Base-by-base conservation (phyloP, 2,888 invertebrate genomes). In the Malacosoma neustria region DNA sequence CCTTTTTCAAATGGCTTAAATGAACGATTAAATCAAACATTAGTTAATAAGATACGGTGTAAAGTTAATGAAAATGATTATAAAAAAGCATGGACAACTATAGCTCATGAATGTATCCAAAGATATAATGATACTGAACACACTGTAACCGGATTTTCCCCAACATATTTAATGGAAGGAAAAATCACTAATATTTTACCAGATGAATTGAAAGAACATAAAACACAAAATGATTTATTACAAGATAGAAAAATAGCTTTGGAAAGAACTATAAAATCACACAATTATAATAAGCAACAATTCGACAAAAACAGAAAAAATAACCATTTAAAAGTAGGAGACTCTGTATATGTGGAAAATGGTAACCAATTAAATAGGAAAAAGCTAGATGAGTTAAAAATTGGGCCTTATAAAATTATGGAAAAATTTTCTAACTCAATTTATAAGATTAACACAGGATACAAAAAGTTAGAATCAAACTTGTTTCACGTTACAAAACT, bases 81-180 rank as follows among this genome's bases (percentile, higher is more conserved):
- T 33, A 37, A 37, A 34, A 35, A 15, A 7, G 32, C 40, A 9
- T 45, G 41, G 42, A 38, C 41, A 32, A 40, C 40, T 29, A 33
- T 44, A 30, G 44, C 44, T 7, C 39, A 38, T 0, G 29, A 38
- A 5, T 11, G 39, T 38, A 4, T 37, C 40, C 30, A 29, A 40
- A 48, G 45, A 42, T 59, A 60, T 36, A 63, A 61, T 39, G 42
- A 57, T 30, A 60, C 61, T 2, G 42, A 48, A 13, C 59, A 61
- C 30, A 37, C 54, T n/a, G 48, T 61, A 0, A 61, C 59, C n/a
- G 51, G 51, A 0, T 63, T 43, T 42, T 9, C 61, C 1, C 56
- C 56, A 36, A 49, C 11, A 30, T 57, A 60, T 35, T 30, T 61
- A 14, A 34, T 61, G 14, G 29, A 61, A 29, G 58, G 61, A 4